A percentile compares a stretch with the other conserved stretches of the same genome.
These are phyloP conservation scores for Drosophila longiperda DNA, from an alignment of 2,888 invertebrate species.

Conservation along the genomic window DNA sequence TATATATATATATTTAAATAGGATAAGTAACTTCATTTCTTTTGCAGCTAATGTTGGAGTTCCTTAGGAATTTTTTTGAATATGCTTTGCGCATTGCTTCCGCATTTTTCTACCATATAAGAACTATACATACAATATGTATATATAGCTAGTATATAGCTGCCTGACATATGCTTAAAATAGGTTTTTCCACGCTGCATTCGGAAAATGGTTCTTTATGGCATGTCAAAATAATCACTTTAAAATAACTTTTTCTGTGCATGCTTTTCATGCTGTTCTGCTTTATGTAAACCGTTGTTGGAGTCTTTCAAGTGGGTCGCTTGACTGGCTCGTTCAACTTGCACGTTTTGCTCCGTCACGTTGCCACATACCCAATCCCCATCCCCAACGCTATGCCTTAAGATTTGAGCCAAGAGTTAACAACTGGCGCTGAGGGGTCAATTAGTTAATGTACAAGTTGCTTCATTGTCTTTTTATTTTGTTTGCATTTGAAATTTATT, in stretches of 20 bases:
- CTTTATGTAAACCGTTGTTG: constrained; percentile 18
- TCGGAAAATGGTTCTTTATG: constrained; percentile 34
- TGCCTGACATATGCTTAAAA: constrained; percentile 44
- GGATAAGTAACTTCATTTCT: background rate
- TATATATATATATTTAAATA: background rate
- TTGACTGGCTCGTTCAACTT: background rate
- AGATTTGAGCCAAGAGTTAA: background rate
- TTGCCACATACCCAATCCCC: background rate
- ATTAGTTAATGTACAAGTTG: background rate
- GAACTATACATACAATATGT: constrained; percentile 1
- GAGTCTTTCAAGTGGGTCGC: constrained; percentile 39
- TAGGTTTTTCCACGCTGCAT: constrained; percentile 32
- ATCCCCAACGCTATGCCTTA: no score
- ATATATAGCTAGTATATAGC: background rate
- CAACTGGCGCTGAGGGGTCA: background rate
- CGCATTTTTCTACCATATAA: constrained; percentile 36
- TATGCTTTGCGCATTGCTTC: constrained; percentile 28
- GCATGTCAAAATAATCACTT: constrained; percentile 51
- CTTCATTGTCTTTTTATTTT: background rate
- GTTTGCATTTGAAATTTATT: background rate
- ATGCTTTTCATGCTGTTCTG: constrained; percentile 22
- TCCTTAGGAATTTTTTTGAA: constrained; percentile 6
- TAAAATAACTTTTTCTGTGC: constrained; percentile 35
- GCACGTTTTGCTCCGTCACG: constrained; percentile 23
- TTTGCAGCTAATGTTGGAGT: constrained; percentile 33